Percentiles rank a stretch among this genome's conserved stretches.
phyloP scores from a whole-genome alignment of 2,113 vertebrate species.

The Notothenia rossii region DNA sequence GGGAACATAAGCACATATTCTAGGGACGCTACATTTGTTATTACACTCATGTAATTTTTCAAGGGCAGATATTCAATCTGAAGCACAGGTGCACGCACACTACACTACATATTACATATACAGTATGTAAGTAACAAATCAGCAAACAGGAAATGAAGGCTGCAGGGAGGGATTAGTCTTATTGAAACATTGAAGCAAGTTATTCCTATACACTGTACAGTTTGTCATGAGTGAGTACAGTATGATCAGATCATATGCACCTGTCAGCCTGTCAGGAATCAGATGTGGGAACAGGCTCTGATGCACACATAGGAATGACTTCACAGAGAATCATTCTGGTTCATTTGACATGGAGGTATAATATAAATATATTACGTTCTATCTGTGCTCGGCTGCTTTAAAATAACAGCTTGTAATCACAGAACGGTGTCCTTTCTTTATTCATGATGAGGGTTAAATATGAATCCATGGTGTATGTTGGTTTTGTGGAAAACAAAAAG shows the following conservation, averaged over 20 bases:
- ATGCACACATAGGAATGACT: constrained; percentile 20
- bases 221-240: background rate
- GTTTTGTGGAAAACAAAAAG: constrained; percentile 38
- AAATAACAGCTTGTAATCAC: background rate
- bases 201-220: background rate
- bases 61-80: no score
- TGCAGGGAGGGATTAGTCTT: no score
- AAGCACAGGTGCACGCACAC: no score
- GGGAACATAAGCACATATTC: no score
- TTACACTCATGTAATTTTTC: no score
- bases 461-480: background rate
- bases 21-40: no score
- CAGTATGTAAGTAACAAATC: no score
- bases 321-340: constrained; percentile 22
- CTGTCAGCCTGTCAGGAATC: constrained; percentile 21
- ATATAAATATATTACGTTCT: constrained; percentile 4
- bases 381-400: background rate
- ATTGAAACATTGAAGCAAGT: background rate
- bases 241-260: constrained; percentile 5
- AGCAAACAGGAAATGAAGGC: no score
- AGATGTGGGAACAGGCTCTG: constrained; percentile 31
- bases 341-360: background rate
- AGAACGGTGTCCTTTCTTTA: background rate
- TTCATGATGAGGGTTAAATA: constrained; percentile 30
- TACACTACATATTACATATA: no score